Evolutionary conservation across 2,888 invertebrate species (phyloP), one percentile per base, ranked within the genome.

Genomic region (Taphrorychus bicolor): DNA sequence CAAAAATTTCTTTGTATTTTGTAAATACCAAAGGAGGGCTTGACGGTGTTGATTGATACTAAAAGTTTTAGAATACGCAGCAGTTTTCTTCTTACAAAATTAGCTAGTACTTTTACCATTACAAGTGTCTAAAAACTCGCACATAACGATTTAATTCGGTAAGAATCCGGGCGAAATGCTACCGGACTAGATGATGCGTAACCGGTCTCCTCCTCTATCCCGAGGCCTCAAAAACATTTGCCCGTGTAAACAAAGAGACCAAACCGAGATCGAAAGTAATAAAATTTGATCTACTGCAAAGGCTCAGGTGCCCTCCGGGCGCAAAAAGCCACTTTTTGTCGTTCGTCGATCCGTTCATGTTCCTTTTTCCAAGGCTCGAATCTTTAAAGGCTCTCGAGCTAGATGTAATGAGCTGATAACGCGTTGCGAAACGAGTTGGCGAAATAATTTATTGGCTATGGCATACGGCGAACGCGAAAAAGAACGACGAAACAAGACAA

Each of bases 401-500:
- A 53, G 65, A 65, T 65, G 65, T 65, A 65, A 65, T 65, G 65
- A 65, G 65, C 45, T 59, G 65, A 65, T 65, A 65, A 64, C 52
- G 53, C 53, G 41, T 22, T 22, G 45, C 59, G 59, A 64, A 64
- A 64, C 64, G 58, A 64, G 64, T 64, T 64, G 53, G 65, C 65
- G 48, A 59, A 65, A 65, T 65, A 59, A 65, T 65, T 65, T 65
- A 65, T 65, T 65, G 53, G 21, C 45, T 52, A 41, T 65, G 54
- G 53, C 41, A 59, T 41, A 59, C 40, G 48, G 59, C 41, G 17
- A 56, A 22, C 22, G 40, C 22, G 41, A 52, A 58, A 64, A 52
- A 53, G 18, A 49, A 51, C 51, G 51, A 51, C 18, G 14, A 18
- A 45, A 17, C 45, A 45, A 45, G 45, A 45, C 5, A 45, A 17